Evolutionary conservation across 1,140 invertebrate species (phyloP).

Genomic region (Battus philenor): DNA sequence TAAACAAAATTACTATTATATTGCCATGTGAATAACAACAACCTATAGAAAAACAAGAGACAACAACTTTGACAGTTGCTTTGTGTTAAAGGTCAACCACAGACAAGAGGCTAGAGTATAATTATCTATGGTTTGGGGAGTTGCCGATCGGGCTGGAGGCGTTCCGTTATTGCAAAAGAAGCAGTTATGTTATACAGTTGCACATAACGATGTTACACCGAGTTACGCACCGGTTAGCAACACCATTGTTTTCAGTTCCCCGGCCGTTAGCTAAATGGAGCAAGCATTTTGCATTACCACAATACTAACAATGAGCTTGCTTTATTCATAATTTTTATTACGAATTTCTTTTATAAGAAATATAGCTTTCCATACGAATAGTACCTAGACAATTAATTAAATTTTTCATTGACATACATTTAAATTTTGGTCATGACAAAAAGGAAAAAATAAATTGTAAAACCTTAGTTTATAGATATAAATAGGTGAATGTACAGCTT

Average conservation of each 20-base stretch:
- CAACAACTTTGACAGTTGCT: conserved; percentile 10
- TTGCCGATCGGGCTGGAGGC: conserved; percentile 19
- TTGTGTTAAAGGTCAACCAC: conserved; percentile 11
- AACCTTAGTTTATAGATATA: no score
- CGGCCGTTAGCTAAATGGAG: conserved; percentile 24
- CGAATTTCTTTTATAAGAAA: no score
- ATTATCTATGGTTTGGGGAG: conserved; percentile 16
- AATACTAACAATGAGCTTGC: no score
- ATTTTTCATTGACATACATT: no score
- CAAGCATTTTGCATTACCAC: conserved; percentile 18
- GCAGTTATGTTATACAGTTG: conserved; percentile 18
- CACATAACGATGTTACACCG: conserved; percentile 22
- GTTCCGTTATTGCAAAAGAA: conserved; percentile 42
- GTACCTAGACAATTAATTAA: no score
- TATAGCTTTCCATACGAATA: no score
- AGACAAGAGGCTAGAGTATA: conserved; percentile 4
- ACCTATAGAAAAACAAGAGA: neutral
- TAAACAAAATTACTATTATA: no score
- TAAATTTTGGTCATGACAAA: no score
- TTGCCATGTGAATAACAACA: no score
- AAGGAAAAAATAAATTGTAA: no score
- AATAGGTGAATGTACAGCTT: no score
- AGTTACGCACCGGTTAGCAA: conserved; percentile 25
- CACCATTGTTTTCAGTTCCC: conserved; percentile 30
- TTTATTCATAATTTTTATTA: no score